These are phyloP conservation scores for Perca flavescens DNA, from an alignment of 2,113 vertebrate species.

Conservation along the genomic window DNA sequence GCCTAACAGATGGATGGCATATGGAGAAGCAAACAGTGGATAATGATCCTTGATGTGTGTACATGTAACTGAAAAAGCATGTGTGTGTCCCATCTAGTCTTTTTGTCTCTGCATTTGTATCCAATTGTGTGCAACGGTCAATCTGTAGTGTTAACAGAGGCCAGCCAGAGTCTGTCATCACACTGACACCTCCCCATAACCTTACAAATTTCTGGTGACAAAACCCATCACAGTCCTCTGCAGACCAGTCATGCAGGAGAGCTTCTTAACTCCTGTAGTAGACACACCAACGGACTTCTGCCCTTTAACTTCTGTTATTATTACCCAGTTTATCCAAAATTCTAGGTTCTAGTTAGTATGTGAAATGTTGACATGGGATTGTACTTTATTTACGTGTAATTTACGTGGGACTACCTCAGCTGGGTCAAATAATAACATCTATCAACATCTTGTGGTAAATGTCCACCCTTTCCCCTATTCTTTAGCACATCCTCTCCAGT, in stretches of 20 bases:
- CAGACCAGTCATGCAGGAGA: slow-evolving; percentile 57
- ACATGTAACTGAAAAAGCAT: not conserved
- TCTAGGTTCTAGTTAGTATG: not conserved
- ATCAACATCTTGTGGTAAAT: slow-evolving; percentile 13
- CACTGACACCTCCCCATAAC: not conserved
- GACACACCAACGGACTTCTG: not conserved
- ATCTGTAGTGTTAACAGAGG: slow-evolving; percentile 27
- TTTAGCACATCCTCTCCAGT: slow-evolving; percentile 60
- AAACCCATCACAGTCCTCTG: slow-evolving; percentile 37
- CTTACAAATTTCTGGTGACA: not conserved
- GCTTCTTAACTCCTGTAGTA: slow-evolving; percentile 8
- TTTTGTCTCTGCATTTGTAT: slow-evolving; percentile 1
- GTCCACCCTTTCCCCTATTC: slow-evolving; percentile 46
- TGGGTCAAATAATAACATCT: not conserved
- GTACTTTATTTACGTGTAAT: not conserved
- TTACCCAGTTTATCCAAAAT: not conserved
- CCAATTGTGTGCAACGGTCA: not conserved
- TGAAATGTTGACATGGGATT: not conserved
- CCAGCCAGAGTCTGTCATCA: slow-evolving; percentile 25
- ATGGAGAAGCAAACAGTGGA: not conserved
- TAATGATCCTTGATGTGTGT: not conserved
- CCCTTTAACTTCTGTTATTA: not conserved
- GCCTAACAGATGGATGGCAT: not conserved
- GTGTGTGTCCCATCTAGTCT: not conserved
- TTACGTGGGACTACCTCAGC: not conserved